Percentiles rank a stretch among this genome's conserved stretches.
Conservation (phyloP, 2,113 vertebrate species). For the Mystacornis crossleyi region DNA sequence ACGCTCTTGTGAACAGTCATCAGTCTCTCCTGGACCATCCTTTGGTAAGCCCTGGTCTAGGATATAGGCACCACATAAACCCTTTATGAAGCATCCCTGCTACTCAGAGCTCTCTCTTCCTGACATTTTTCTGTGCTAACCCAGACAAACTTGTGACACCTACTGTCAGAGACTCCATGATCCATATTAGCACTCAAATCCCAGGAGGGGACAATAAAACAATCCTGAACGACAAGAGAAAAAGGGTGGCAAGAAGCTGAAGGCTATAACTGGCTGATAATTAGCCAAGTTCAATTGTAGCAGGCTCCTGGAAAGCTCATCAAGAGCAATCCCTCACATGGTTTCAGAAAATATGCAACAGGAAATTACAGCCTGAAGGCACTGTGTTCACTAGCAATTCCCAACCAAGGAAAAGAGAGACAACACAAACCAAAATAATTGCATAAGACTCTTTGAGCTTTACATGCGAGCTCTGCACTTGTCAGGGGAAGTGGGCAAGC, state of each 20-base stretch:
- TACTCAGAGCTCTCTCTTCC: background rate
- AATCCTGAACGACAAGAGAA: background rate
- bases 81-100: background rate
- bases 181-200: background rate
- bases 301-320: slow-evolving; percentile 45
- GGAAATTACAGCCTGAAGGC: slow-evolving; percentile 55
- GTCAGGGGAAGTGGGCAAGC: background rate
- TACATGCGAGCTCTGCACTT: background rate
- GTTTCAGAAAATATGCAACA: slow-evolving; percentile 58
- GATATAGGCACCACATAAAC: background rate
- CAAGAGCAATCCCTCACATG: slow-evolving; percentile 15
- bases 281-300: slow-evolving; percentile 35
- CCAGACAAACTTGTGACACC: background rate
- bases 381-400: slow-evolving; percentile 30
- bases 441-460: background rate
- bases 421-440: slow-evolving; percentile 29
- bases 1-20: background rate
- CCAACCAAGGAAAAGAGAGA: background rate
- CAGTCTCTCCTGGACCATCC: rapidly evolving
- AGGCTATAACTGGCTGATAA: slow-evolving; percentile 12
- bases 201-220: background rate
- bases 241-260: slow-evolving; percentile 22
- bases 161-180: background rate
- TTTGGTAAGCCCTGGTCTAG: background rate
- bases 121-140: background rate